phyloP scores from a whole-genome alignment of 2,797 vertebrate species.

The Siniperca undulata region DNA sequence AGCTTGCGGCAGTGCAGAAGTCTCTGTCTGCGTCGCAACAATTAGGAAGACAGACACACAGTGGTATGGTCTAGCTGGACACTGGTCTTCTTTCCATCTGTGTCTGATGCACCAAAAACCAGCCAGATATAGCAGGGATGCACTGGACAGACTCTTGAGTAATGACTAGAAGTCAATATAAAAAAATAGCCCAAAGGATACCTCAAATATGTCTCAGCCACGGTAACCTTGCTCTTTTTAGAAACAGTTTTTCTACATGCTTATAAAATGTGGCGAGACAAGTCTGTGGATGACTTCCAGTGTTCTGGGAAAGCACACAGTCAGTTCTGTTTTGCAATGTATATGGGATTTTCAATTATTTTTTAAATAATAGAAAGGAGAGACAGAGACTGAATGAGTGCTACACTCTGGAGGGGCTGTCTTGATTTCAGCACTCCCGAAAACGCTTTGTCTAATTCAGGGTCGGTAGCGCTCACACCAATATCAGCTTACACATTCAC shows the following conservation, averaged over 20 bases:
- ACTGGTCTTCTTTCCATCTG: not conserved
- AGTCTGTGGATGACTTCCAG: constrained; percentile 42
- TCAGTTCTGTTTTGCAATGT: constrained; percentile 43
- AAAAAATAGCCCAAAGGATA: constrained; percentile 15
- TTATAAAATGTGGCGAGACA: constrained; percentile 64
- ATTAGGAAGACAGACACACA: constrained; percentile 50
- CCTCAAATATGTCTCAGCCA: constrained; percentile 48
- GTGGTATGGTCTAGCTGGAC: constrained; percentile 48
- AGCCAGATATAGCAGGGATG: constrained; percentile 14
- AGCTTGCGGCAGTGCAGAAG: constrained; percentile 43
- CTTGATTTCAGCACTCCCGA: constrained; percentile 94
- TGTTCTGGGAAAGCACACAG: constrained; percentile 38
- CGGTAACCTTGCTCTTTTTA: constrained; percentile 28
- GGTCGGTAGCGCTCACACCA: constrained; percentile 94
- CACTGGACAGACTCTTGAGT: not conserved
- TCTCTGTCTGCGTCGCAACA: constrained; percentile 25
- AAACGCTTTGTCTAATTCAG: constrained; percentile 92
- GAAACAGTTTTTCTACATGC: constrained; percentile 61
- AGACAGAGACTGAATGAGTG: constrained; percentile 49
- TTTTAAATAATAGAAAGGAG: constrained; percentile 24
- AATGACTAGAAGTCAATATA: constrained; percentile 22
- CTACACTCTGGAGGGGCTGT: constrained; percentile 74
- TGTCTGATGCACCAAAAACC: constrained; percentile 45
- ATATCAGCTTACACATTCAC: constrained; percentile 92
- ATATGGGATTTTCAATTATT: constrained; percentile 45